Evolutionary conservation across 1,140 invertebrate species (phyloP).

Genomic region (Ooceraea biroi): DNA sequence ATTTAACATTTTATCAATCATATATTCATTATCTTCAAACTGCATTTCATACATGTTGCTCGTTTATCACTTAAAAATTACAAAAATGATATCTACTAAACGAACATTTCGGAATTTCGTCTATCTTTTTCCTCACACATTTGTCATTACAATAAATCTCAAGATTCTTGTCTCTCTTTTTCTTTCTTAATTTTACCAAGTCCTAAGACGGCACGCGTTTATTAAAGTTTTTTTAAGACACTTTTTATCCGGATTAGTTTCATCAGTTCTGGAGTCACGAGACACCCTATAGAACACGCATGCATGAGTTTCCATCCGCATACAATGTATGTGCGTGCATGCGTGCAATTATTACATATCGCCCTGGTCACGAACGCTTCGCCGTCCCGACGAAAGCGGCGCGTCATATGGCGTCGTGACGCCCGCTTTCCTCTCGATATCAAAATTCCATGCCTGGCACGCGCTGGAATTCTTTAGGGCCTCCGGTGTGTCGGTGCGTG

Average conservation of each 20-base stretch:
- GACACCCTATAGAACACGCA: background rate
- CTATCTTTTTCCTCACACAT: background rate
- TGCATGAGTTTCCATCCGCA: background rate
- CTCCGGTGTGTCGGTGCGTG: constrained; percentile 32
- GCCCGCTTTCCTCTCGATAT: constrained; percentile 74
- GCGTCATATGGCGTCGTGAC: constrained; percentile 23
- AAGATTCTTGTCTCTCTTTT: background rate
- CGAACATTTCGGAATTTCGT: background rate
- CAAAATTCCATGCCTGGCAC: constrained; percentile 81
- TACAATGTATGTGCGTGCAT: constrained; percentile 34
- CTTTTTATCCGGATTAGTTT: background rate
- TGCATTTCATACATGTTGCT: background rate
- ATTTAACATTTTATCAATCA: constrained; percentile 4
- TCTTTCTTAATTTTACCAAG: background rate
- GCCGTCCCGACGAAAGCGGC: constrained; percentile 7
- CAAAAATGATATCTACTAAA: background rate
- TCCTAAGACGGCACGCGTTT: background rate
- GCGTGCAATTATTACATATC: constrained; percentile 63
- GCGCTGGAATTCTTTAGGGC: constrained; percentile 80
- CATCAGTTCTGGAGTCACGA: background rate
- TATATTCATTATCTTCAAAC: background rate
- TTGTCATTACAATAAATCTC: constrained; percentile 1
- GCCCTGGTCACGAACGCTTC: constrained; percentile 42
- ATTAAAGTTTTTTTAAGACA: background rate
- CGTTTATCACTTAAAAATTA: background rate